A percentile compares a stretch with the other conserved stretches of the same genome.
These are phyloP conservation scores for Sarcophilus harrisii DNA, from an alignment of 2,797 vertebrate species.

Conservation along the genomic window DNA sequence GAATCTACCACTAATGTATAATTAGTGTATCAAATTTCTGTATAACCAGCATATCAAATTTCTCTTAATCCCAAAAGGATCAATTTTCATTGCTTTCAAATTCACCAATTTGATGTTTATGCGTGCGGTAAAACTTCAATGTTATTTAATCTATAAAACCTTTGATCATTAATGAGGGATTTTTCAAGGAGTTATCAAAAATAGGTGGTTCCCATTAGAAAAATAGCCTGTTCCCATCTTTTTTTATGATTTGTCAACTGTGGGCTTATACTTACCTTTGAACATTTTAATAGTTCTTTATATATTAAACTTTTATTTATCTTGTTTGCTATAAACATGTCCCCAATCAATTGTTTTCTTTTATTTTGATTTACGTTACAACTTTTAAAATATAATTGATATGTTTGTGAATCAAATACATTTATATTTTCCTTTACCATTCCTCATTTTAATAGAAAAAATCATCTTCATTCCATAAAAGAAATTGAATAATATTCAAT, in stretches of 20 bases:
- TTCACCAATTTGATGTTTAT: not conserved
- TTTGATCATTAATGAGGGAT: not conserved
- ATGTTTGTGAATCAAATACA: not conserved
- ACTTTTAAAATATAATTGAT: not conserved
- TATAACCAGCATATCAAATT: not conserved
- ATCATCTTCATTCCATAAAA: not conserved
- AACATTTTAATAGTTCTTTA: not conserved
- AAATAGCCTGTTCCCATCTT: not conserved
- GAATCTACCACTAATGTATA: not conserved
- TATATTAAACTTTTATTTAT: not conserved
- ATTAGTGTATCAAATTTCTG: not conserved
- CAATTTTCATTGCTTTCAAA: not conserved
- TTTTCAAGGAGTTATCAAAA: not conserved
- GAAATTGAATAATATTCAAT: not conserved
- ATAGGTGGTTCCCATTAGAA: not conserved
- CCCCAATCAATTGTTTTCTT: not conserved
- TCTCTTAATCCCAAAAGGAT: not conserved
- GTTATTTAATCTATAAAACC: not conserved
- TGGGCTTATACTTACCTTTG: not conserved
- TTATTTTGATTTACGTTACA: not conserved
- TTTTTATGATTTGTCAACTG: not conserved
- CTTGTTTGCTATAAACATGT: not conserved
- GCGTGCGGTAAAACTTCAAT: not conserved
- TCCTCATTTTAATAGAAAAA: not conserved
- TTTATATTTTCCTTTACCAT: not conserved